A percentile compares a stretch with the other conserved stretches of the same genome.
phyloP scores from a whole-genome alignment of 2,888 invertebrate genomes.

The Megalurothrips usitatus region DNA sequence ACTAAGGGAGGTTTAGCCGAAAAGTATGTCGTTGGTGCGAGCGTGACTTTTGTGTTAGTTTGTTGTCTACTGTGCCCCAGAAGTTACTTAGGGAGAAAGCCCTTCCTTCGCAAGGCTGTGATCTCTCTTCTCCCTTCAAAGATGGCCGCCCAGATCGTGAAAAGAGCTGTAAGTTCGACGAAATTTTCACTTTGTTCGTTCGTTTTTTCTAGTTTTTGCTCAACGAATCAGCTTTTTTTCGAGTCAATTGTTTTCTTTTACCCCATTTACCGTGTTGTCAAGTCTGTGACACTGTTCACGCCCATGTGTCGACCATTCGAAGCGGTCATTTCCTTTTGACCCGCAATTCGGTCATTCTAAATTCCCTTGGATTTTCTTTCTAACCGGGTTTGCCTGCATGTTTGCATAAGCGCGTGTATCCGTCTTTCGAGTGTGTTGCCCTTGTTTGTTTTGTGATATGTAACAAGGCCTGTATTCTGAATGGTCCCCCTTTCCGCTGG shows the following conservation, averaged over 20 bases:
- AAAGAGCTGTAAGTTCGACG: constrained; percentile 8
- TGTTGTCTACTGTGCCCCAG: too few species aligned
- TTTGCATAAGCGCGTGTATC: neutral
- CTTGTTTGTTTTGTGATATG: too few species aligned
- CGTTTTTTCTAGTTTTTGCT: neutral
- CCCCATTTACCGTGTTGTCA: neutral
- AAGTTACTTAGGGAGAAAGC: too few species aligned
- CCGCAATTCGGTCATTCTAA: constrained; percentile 12
- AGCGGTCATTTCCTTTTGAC: neutral
- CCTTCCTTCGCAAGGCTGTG: neutral
- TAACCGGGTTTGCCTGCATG: neutral
- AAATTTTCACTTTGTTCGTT: neutral
- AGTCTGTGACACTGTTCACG: neutral
- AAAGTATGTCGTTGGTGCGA: too few species aligned
- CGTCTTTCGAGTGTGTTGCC: too few species aligned
- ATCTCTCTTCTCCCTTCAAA: constrained; percentile 5
- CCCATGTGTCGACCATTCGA: neutral
- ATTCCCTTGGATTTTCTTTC: neutral
- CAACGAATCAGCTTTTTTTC: neutral
- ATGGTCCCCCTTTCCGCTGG: neutral
- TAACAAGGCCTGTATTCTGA: neutral
- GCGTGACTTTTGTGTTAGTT: too few species aligned
- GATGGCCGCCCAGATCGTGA: constrained; percentile 23
- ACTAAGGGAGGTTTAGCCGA: too few species aligned
- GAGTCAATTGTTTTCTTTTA: neutral